These are phyloP conservation scores for Polyommatus iphigenia DNA, from an alignment of 2,888 invertebrate species.

Conservation along the genomic window DNA sequence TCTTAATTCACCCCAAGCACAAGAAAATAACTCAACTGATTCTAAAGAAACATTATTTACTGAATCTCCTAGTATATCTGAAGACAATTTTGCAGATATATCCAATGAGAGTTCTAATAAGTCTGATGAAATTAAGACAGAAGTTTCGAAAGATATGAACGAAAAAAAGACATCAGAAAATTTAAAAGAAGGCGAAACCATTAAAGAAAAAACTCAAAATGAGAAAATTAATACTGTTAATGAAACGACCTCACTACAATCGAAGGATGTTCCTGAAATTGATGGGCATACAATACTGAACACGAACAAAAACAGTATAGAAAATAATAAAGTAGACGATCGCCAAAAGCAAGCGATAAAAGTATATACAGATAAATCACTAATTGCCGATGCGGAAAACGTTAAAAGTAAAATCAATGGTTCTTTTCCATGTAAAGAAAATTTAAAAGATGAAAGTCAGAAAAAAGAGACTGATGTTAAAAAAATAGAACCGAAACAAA, in stretches of 20 bases:
- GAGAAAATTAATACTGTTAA: background rate
- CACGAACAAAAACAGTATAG: background rate
- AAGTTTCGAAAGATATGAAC: background rate
- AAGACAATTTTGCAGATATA: slow-evolving; percentile 66
- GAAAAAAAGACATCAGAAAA: background rate
- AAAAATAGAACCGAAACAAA: slow-evolving; percentile 51
- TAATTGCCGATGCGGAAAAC: slow-evolving; percentile 20
- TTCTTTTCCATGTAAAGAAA: slow-evolving; percentile 3
- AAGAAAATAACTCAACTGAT: slow-evolving; percentile 44
- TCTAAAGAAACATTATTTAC: slow-evolving; percentile 44
- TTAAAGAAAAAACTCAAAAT: background rate
- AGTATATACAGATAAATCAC: background rate
- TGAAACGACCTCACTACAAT: background rate
- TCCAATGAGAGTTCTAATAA: slow-evolving; percentile 63
- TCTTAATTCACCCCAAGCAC: slow-evolving; percentile 44
- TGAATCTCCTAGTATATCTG: slow-evolving; percentile 62
- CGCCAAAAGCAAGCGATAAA: background rate
- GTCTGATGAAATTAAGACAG: slow-evolving; percentile 28
- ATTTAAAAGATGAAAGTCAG: slow-evolving; percentile 37
- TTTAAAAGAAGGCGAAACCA: background rate
- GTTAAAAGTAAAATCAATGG: slow-evolving; percentile 32
- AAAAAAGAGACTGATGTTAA: slow-evolving; percentile 50
- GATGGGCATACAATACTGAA: background rate
- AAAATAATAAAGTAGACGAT: background rate
- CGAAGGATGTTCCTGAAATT: background rate